These are phyloP conservation scores for Blennius ocellaris DNA, from an alignment of 2,113 vertebrate species.

Conservation along the genomic window DNA sequence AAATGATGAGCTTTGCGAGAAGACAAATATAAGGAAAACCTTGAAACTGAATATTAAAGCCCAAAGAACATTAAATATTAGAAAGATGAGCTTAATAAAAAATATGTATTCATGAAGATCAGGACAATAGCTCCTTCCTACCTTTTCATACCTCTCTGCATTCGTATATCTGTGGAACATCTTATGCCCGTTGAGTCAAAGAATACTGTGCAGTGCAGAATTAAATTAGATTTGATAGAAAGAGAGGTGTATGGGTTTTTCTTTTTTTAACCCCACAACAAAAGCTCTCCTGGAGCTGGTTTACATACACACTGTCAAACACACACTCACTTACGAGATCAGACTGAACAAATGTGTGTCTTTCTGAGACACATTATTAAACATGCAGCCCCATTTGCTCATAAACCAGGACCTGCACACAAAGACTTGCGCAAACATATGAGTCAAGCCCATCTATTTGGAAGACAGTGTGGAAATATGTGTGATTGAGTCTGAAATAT, in stretches of 20 bases:
- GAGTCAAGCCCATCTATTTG: constrained; percentile 24
- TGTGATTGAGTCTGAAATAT: constrained; percentile 43
- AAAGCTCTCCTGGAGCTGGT: constrained; percentile 34
- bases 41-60: constrained; percentile 22
- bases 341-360: constrained; percentile 8
- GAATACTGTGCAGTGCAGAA: constrained; percentile 34
- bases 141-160: constrained; percentile 52
- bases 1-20: constrained; percentile 45
- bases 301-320: constrained; percentile 6
- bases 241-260: constrained; percentile 23
- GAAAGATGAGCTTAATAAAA: constrained; percentile 68
- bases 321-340: constrained; percentile 2
- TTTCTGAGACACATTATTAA: constrained; percentile 13
- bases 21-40: constrained; percentile 34
- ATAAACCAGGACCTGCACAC: neutral
- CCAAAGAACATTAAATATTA: constrained; percentile 56
- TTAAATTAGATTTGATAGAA: constrained; percentile 69
- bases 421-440: constrained; percentile 1
- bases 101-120: constrained; percentile 68
- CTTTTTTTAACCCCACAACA: constrained; percentile 51
- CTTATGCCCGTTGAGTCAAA: constrained; percentile 51
- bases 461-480: constrained; percentile 18
- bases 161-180: constrained; percentile 56
- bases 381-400: constrained; percentile 4
- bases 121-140: constrained; percentile 60